phyloP scores from a whole-genome alignment of 2,888 invertebrate genomes.

The Mesorhabditis sp. region DNA sequence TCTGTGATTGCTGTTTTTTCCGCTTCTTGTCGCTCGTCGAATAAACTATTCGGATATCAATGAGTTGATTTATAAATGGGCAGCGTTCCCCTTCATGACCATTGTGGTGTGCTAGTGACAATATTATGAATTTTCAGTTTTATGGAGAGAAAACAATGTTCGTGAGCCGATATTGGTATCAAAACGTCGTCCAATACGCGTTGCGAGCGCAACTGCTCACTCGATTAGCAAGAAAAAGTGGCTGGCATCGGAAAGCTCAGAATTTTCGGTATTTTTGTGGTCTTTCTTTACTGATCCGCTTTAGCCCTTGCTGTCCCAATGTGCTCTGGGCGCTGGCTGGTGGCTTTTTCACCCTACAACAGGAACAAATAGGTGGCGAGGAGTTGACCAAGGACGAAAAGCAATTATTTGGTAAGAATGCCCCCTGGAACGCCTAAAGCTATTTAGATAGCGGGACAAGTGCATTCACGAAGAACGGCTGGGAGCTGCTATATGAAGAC shows the following conservation, averaged over 20 bases:
- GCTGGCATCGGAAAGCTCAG: too few species aligned
- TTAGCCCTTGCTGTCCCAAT: too few species aligned
- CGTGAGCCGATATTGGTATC: too few species aligned
- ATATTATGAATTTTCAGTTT: too few species aligned
- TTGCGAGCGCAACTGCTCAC: too few species aligned
- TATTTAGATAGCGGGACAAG: not conserved
- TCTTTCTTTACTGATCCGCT: not conserved
- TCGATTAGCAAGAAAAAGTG: too few species aligned
- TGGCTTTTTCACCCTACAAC: not conserved
- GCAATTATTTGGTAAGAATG: not conserved
- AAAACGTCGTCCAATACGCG: too few species aligned
- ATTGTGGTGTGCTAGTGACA: too few species aligned
- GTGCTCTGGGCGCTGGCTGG: conserved; percentile 4
- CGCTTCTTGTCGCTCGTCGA: not conserved
- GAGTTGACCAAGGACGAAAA: not conserved
- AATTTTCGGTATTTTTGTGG: not conserved
- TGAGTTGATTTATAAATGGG: not conserved
- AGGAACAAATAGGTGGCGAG: not conserved
- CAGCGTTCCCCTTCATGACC: not conserved
- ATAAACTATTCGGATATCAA: not conserved
- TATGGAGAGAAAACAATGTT: too few species aligned
- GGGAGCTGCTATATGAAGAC: conserved; percentile 34
- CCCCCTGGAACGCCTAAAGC: not conserved
- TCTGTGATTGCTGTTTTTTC: too few species aligned
- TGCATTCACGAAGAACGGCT: conserved; percentile 17